A percentile compares a stretch with the other conserved stretches of the same genome.
Conservation (phyloP, 1,140 invertebrate species). For the Hycleus phaleratus region DNA sequence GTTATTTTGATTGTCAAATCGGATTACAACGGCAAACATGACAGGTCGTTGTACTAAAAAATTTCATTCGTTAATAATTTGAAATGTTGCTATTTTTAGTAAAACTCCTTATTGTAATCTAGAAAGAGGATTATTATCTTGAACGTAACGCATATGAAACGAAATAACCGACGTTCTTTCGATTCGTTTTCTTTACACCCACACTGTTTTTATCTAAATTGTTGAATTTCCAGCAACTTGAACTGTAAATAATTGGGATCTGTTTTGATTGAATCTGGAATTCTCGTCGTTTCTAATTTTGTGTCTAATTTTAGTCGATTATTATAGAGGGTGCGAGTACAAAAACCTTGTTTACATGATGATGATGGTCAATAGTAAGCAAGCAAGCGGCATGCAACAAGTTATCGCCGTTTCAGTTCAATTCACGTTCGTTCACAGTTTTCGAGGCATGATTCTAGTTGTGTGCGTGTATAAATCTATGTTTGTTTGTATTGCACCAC, state of each 20-base stretch:
- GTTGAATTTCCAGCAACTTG: too few species aligned
- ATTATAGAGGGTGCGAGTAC: neutral
- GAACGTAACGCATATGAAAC: too few species aligned
- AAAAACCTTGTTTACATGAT: slow-evolving; percentile 14
- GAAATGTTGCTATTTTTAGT: too few species aligned
- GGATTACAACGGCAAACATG: too few species aligned
- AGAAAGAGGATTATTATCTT: too few species aligned
- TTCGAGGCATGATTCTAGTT: slow-evolving; percentile 10
- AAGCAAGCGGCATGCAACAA: slow-evolving; percentile 6
- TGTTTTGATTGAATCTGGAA: neutral
- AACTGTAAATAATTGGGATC: too few species aligned
- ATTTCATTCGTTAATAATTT: too few species aligned
- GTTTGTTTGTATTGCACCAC: slow-evolving; percentile 17
- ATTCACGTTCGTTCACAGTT: slow-evolving; percentile 6
- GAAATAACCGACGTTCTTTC: too few species aligned
- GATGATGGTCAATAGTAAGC: slow-evolving; percentile 4
- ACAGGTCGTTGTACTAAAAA: too few species aligned
- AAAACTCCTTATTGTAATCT: too few species aligned
- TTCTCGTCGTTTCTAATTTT: neutral
- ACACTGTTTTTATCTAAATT: too few species aligned
- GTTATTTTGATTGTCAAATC: neutral
- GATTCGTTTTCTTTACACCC: too few species aligned
- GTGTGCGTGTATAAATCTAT: slow-evolving; percentile 2
- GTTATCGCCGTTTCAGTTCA: slow-evolving; percentile 14
- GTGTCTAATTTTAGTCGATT: neutral